Conservation (phyloP, 92 coral and sea anemone genomes). For the Palythoa grandis region DNA sequence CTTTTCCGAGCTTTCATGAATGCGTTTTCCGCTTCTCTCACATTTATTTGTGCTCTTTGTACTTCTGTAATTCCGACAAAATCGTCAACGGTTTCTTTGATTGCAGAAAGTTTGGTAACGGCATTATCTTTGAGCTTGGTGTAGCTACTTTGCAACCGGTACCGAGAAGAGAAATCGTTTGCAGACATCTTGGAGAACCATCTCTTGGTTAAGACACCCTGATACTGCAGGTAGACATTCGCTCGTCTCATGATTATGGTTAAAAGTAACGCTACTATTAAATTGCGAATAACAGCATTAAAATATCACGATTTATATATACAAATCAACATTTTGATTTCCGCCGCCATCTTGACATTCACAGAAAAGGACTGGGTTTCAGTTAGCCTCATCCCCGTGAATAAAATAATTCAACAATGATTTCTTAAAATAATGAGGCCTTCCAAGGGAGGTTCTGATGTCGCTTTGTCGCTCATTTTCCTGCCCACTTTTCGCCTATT, state of each 20-base stretch:
- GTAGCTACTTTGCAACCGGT: neutral
- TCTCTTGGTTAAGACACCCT: neutral
- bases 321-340: neutral
- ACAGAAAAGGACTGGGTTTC: neutral
- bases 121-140: constrained; percentile 22
- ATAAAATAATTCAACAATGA: no score
- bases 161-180: neutral
- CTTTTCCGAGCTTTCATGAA: constrained; percentile 78
- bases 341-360: constrained; percentile 13
- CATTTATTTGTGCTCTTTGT: constrained; percentile 80
- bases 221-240: neutral
- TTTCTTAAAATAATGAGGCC: no score
- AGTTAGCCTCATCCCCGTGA: constrained; percentile 10
- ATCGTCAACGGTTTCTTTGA: constrained; percentile 74
- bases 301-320: neutral
- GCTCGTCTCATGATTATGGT: constrained; percentile 7
- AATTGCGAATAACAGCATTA: neutral
- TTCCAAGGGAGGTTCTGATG: no score
- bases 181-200: neutral
- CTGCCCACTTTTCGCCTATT: no score
- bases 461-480: no score
- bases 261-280: neutral
- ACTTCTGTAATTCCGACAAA: constrained; percentile 93
- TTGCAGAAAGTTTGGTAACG: constrained; percentile 54
- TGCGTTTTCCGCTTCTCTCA: constrained; percentile 82